Percentiles rank a stretch among this genome's conserved stretches.
Evolutionary conservation across 2,797 vertebrate genomes (phyloP).

Genomic region (Bradypodion ventrale): DNA sequence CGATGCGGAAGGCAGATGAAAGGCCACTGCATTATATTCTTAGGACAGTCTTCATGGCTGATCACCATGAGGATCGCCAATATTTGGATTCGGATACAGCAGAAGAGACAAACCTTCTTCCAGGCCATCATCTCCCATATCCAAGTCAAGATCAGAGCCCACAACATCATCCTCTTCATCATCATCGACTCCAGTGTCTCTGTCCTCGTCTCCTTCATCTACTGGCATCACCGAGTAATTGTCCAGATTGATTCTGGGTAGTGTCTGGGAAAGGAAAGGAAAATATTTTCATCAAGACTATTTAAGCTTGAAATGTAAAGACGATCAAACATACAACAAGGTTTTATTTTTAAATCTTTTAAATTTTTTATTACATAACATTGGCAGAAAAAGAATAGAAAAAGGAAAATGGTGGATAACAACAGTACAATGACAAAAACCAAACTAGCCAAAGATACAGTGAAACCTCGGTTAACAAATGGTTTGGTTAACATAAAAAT

Average conservation of each 20-base stretch:
- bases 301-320: not conserved
- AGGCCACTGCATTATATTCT: no score
- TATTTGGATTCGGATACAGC: no score
- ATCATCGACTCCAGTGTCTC: constrained; percentile 82
- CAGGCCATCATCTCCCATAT: constrained; percentile 78
- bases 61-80: no score
- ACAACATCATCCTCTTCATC: constrained; percentile 73
- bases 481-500: no score
- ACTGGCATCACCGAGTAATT: constrained; percentile 88
- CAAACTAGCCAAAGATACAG: no score
- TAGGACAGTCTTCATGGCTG: no score
- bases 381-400: not conserved
- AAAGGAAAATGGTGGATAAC: no score
- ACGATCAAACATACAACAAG: not conserved
- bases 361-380: no score
- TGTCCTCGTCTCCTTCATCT: constrained; percentile 91
- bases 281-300: not conserved
- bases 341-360: no score
- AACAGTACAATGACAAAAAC: no score
- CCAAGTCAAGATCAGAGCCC: constrained; percentile 87
- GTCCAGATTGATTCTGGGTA: constrained; percentile 89
- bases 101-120: constrained; percentile 61
- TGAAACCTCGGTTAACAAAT: no score
- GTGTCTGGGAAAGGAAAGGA: constrained; percentile 66
- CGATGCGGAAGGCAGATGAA: no score